phyloP scores from a whole-genome alignment of 1,140 invertebrate species.

The Theocolax elegans region DNA sequence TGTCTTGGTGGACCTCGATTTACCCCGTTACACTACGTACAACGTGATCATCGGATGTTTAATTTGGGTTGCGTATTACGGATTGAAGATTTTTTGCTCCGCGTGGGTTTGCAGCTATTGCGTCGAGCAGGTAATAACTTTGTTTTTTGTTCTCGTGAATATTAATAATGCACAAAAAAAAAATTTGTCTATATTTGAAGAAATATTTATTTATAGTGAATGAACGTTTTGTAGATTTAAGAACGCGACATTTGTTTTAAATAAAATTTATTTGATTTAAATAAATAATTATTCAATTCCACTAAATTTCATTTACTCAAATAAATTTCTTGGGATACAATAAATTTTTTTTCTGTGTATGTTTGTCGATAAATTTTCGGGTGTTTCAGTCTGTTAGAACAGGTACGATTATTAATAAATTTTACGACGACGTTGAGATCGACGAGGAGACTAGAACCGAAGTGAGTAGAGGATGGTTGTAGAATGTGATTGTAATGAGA shows the following conservation, averaged over 20 bases:
- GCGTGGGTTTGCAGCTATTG: conserved; percentile 41
- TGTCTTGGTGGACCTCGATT: neutral
- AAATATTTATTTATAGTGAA: too few relatives aligned
- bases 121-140: conserved; percentile 34
- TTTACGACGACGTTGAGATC: neutral
- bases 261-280: too few relatives aligned
- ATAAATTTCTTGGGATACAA: too few relatives aligned
- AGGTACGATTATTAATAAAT: conserved; percentile 16
- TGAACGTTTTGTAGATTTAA: too few relatives aligned
- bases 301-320: too few relatives aligned
- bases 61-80: conserved; percentile 28
- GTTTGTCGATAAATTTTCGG: too few relatives aligned
- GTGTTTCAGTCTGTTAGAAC: conserved; percentile 6
- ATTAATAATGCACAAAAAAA: neutral
- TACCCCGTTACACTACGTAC: neutral
- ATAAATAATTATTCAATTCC: too few relatives aligned
- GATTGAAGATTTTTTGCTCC: conserved; percentile 31
- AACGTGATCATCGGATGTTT: neutral
- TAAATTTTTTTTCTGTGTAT: too few relatives aligned
- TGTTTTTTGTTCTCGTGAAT: neutral
- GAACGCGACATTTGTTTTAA: too few relatives aligned
- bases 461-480: neutral
- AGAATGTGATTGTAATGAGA: neutral
- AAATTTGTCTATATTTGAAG: too few relatives aligned
- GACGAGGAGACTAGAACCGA: neutral